A percentile compares a stretch with the other conserved stretches of the same genome.
Conservation (phyloP, 2,113 vertebrate genomes). For the Caretta caretta region DNA sequence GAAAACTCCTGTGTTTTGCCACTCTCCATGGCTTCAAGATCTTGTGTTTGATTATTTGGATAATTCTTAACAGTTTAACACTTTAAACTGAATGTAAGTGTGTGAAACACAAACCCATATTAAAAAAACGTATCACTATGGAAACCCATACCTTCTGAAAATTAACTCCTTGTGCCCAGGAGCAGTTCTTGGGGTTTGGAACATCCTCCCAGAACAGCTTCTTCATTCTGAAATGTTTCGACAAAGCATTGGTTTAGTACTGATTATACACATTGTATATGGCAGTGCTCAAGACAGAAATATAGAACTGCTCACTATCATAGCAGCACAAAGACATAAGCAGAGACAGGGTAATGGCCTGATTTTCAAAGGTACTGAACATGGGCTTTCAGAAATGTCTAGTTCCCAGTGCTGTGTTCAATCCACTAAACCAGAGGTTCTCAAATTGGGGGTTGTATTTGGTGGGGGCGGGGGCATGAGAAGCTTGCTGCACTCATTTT, state of each 20-base stretch:
- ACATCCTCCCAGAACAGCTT: conserved; percentile 93
- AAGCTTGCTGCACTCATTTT: no score
- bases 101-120: background rate
- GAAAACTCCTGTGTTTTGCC: background rate
- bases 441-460: background rate
- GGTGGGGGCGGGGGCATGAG: background rate
- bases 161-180: conserved; percentile 96
- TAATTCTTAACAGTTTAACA: background rate
- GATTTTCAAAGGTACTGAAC: background rate
- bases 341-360: fast-evolving
- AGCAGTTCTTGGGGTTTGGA: conserved; percentile 95
- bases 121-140: background rate
- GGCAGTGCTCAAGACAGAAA: background rate
- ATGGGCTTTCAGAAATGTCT: background rate
- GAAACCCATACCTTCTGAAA: conserved; percentile 88
- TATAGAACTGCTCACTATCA: background rate
- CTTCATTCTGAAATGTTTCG: conserved; percentile 86
- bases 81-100: background rate
- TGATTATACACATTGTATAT: fast-evolving
- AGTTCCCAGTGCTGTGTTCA: background rate
- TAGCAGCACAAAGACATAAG: background rate
- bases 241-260: background rate
- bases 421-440: background rate
- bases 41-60: background rate
- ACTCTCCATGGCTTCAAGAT: background rate